These are phyloP conservation scores for Strigamia crassipes DNA, from an alignment of 2,888 invertebrate genomes.

Conservation along the genomic window DNA sequence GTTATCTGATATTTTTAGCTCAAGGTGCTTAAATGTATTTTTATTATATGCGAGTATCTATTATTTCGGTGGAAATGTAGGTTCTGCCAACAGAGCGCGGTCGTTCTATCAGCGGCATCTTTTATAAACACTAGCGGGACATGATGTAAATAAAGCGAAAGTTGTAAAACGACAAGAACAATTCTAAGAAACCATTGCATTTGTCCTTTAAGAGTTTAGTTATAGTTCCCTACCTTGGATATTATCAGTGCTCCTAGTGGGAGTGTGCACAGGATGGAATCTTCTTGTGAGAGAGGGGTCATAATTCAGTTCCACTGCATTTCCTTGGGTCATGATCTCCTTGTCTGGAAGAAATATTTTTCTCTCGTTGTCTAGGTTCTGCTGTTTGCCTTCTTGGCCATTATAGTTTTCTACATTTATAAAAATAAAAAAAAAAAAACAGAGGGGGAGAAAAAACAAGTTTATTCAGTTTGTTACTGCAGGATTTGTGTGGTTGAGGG, in stretches of 20 bases:
- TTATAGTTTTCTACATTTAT: slow-evolving; percentile 34
- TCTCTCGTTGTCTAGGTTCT: slow-evolving; percentile 44
- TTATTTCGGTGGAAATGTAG: no score
- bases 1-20: no score
- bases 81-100: no score
- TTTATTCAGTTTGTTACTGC: background rate
- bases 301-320: slow-evolving; percentile 42
- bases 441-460: background rate
- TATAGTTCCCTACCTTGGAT: slow-evolving; percentile 45
- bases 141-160: no score
- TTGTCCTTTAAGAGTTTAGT: no score
- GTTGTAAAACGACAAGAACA: background rate
- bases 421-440: background rate
- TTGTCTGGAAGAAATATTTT: slow-evolving; percentile 46
- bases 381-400: slow-evolving; percentile 45
- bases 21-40: no score
- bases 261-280: slow-evolving; percentile 30
- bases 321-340: slow-evolving; percentile 36
- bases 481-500: slow-evolving; percentile 24
- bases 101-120: no score
- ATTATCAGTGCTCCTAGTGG: slow-evolving; percentile 44
- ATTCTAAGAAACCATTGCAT: no score
- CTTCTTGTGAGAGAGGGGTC: slow-evolving; percentile 39
- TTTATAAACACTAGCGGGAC: no score
- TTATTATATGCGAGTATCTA: no score